phyloP scores from a whole-genome alignment of 2,113 vertebrate species.

The Australoheros scitulus region DNA sequence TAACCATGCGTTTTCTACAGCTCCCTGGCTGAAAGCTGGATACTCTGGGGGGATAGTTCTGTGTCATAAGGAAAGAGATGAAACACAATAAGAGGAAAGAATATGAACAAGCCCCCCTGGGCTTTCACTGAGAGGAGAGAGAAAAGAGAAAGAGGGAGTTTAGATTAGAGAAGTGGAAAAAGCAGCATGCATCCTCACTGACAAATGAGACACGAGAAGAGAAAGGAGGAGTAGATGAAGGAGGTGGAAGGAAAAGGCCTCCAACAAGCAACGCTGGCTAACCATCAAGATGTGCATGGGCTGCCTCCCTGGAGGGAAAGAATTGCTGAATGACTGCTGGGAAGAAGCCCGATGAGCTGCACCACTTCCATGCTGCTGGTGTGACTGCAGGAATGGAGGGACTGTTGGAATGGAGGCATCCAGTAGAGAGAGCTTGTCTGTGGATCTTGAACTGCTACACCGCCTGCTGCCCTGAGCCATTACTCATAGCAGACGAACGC shows the following conservation, averaged over 20 bases:
- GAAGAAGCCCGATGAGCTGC: slow-evolving; percentile 57
- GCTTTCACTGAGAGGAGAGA: slow-evolving; percentile 58
- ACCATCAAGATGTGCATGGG: slow-evolving; percentile 54
- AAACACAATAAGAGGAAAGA: slow-evolving; percentile 74
- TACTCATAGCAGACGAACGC: slow-evolving; percentile 64
- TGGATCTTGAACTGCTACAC: slow-evolving; percentile 55
- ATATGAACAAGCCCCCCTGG: slow-evolving; percentile 75
- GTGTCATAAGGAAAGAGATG: slow-evolving; percentile 75
- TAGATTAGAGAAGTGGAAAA: slow-evolving; percentile 71
- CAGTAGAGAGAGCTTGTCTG: slow-evolving; percentile 64
- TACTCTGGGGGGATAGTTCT: slow-evolving; percentile 71
- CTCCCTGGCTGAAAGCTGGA: slow-evolving; percentile 66
- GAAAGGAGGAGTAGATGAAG: slow-evolving; percentile 46
- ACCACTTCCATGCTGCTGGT: slow-evolving; percentile 49
- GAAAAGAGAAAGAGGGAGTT: slow-evolving; percentile 54
- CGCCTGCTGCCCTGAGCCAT: slow-evolving; percentile 63
- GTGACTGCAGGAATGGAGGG: slow-evolving; percentile 53
- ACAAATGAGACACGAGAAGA: slow-evolving; percentile 48
- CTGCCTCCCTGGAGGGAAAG: slow-evolving; percentile 55
- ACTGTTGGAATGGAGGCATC: slow-evolving; percentile 49
- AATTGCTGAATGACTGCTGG: slow-evolving; percentile 61
- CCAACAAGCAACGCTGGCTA: slow-evolving; percentile 59
- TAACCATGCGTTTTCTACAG: slow-evolving; percentile 76
- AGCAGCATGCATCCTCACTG: slow-evolving; percentile 47
- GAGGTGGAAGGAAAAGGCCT: slow-evolving; percentile 38